Base-by-base conservation (phyloP, 2,888 invertebrate species). In the Oxycera nigricornis region DNA sequence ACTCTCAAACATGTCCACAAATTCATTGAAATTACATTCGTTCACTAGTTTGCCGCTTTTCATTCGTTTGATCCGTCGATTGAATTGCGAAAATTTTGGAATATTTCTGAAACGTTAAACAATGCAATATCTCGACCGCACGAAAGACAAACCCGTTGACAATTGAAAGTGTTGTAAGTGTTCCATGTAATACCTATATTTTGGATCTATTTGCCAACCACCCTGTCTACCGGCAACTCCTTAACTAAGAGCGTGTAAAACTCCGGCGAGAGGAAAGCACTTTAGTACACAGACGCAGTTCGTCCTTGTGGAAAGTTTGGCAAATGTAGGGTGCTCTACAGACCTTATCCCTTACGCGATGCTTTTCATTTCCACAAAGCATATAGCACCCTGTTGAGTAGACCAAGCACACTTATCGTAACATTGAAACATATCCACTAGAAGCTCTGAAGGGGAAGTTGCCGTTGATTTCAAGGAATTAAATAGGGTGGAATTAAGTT, bases 141-240 rank as follows among this genome's bases (percentile, higher is more conserved):
- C n/a, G n/a, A n/a, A n/a, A n/a, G n/a, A n/a, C n/a, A n/a, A n/a
- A n/a, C n/a, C n/a, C n/a, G n/a, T n/a, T n/a, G n/a, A n/a, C n/a
- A n/a, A n/a, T n/a, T n/a, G n/a, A n/a, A n/a, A n/a, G n/a, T n/a
- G n/a, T n/a, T n/a, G n/a, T n/a, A n/a, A n/a, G n/a, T n/a, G n/a
- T n/a, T n/a, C n/a, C n/a, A n/a, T n/a, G n/a, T n/a, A n/a, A n/a
- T n/a, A n/a, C n/a, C n/a, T n/a, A n/a, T n/a, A n/a, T n/a, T n/a
- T n/a, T n/a, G n/a, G n/a, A n/a, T n/a, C n/a, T n/a, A n/a, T 35
- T 35, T 11, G 35, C 14, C 39, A 30, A 11, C 39, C 65, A 39
- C 65, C 65, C 65, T 65, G 39, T 65, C 11, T 11, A 30, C 65
- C 65, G 65, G 65, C 65, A 65, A 65, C 65, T 65, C 39, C 62